Evolutionary conservation across 2,888 invertebrate genomes (phyloP).

Genomic region (Drosophila subquinaria): DNA sequence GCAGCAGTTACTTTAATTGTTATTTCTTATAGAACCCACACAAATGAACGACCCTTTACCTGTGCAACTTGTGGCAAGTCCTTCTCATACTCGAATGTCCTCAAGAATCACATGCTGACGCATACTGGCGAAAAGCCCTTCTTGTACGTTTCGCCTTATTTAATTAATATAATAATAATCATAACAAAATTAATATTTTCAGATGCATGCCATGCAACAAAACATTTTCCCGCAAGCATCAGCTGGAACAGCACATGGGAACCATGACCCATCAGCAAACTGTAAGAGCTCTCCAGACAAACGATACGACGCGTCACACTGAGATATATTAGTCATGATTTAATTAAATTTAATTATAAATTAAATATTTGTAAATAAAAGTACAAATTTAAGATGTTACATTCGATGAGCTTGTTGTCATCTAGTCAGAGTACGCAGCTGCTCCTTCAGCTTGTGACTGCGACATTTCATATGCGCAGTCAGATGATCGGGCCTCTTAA

Average conservation of each 20-base stretch:
- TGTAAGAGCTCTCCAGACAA: constrained; percentile 62
- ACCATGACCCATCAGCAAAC: constrained; percentile 84
- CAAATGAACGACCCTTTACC: constrained; percentile 84
- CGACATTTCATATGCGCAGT: constrained; percentile 10
- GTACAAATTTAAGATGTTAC: constrained; percentile 43
- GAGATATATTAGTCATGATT: constrained; percentile 65
- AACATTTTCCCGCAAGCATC: constrained; percentile 84
- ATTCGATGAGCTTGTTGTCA: not conserved
- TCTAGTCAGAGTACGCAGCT: not conserved
- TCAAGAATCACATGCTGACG: constrained; percentile 85
- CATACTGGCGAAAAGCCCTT: constrained; percentile 84
- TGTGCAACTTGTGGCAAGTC: constrained; percentile 85
- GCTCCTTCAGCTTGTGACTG: constrained; percentile 5
- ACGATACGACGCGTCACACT: constrained; percentile 45
- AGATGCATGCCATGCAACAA: constrained; percentile 84
- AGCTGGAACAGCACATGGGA: constrained; percentile 82
- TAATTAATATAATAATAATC: not conserved
- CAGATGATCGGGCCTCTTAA: constrained; percentile 11
- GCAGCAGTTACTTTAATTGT: not conserved
- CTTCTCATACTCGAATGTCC: constrained; percentile 85
- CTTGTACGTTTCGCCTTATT: constrained; percentile 61
- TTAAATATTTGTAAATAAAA: constrained; percentile 49
- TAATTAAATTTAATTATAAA: constrained; percentile 35
- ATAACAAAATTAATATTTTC: constrained; percentile 1
- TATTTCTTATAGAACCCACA: constrained; percentile 80